Percentiles rank a stretch among this genome's conserved stretches.
Evolutionary conservation across 2,113 vertebrate genomes (phyloP).

Genomic region (Acanthisitta chloris): DNA sequence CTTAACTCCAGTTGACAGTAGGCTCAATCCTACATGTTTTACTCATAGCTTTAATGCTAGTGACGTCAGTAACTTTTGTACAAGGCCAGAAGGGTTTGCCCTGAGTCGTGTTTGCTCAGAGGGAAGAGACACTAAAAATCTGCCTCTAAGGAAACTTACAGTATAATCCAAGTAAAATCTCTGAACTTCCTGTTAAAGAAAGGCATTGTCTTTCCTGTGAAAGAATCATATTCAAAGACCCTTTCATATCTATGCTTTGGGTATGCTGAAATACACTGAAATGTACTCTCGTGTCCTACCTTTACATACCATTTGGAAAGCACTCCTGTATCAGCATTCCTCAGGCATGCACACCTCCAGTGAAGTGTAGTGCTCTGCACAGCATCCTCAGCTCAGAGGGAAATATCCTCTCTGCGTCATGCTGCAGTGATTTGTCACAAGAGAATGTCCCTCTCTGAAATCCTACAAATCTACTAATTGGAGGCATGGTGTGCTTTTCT

Average conservation of each 20-base stretch:
- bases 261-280: not conserved
- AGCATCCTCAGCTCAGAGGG: not conserved
- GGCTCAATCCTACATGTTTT: not conserved
- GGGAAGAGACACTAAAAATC: not conserved
- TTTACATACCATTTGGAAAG: not conserved
- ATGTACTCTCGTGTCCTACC: not conserved
- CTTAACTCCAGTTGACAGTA: not conserved
- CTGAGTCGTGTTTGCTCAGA: not conserved
- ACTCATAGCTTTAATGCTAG: not conserved
- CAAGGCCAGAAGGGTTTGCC: not conserved
- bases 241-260: not conserved
- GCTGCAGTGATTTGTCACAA: not conserved
- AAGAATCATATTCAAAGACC: not conserved
- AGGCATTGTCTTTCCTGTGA: not conserved
- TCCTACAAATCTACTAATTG: not conserved
- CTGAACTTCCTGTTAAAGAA: not conserved
- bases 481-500: not conserved
- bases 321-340: not conserved
- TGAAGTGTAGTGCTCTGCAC: not conserved
- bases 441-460: not conserved
- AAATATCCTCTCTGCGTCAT: not conserved
- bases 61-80: not conserved
- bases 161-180: not conserved
- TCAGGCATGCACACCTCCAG: not conserved
- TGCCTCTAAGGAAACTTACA: not conserved